Evolutionary conservation across 2,888 invertebrate genomes (phyloP), one percentile per base, ranked within the genome.

Genomic region (Ornithoptera alexandrae): DNA sequence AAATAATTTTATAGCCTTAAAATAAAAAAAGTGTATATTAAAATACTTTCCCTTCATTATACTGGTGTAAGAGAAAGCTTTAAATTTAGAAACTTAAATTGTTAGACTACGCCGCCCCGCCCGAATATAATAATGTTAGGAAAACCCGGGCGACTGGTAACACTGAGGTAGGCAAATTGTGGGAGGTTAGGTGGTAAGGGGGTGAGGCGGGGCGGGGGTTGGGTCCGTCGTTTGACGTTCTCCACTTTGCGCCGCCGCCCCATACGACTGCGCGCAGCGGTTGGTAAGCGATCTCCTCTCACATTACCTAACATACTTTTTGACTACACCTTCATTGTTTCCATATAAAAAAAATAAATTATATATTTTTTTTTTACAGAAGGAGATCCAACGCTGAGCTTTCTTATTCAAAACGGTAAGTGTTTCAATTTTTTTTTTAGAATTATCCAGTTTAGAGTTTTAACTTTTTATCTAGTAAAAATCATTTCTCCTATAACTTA

Each of bases 241-340:
- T 85, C 81, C 82, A 83, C 82, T 75, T 75, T 81, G 88, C 89
- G 87, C 88, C 84, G 87, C 84, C 85, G 89, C 82, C 80, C 78
- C 81, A 78, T 78, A 76, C 75, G 77, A 72, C 68, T 66, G 64
- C 72, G 70, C 66, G 62, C 63, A 53, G 58, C 42, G 58, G n/a
- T 60, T 62, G 78, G 77, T 77, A 72, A 75, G 78, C 67, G 56
- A 63, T 67, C 66, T 63, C 66, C 66, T 63, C 63, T 50, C 46
- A 62, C 24, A 24, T 24, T 62, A 36, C 67, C 66, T 70, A 62
- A 53, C 53, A 53, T 67, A 36, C 53, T 59, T 59, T 62, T 17
- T 12, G 30, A 42, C 53, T 65, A n/a, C 42, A 57, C 20, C 18
- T 53, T 53, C 53, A 10, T 57, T 20, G 20, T 18, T 2, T 57